Evolutionary conservation across 2,113 vertebrate genomes (phyloP).

Genomic region (Nesoenas mayeri): DNA sequence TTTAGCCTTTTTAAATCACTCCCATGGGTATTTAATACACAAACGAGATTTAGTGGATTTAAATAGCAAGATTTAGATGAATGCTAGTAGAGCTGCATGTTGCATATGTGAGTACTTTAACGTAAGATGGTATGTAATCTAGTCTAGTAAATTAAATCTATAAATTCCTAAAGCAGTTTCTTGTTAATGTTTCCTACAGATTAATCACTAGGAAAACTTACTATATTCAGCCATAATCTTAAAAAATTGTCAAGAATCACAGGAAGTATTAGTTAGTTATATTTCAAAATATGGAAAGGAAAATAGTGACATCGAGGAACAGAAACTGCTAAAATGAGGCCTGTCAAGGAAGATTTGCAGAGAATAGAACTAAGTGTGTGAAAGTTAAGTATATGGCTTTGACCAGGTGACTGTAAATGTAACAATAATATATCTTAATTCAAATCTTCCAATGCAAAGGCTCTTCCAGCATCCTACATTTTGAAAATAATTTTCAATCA

Average conservation of each 20-base stretch:
- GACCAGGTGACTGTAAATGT: background rate
- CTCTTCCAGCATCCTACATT: background rate
- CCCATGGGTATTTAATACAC: background rate
- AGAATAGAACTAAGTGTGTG: background rate
- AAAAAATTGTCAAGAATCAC: background rate
- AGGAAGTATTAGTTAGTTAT: background rate
- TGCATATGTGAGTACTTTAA: background rate
- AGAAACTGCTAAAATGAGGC: background rate
- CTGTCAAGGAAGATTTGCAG: background rate
- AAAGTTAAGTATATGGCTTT: background rate
- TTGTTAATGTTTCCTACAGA: fast-evolving
- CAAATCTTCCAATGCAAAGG: background rate
- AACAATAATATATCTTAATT: background rate
- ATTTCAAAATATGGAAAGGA: background rate
- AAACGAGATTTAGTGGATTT: background rate
- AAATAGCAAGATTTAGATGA: background rate
- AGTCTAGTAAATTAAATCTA: background rate
- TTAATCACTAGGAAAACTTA: background rate
- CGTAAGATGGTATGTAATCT: background rate
- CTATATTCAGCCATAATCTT: background rate
- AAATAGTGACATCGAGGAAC: background rate
- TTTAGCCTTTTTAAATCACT: background rate
- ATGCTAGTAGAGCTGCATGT: background rate
- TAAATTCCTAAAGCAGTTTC: background rate
- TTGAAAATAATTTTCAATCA: background rate